Percentiles rank a stretch among this genome's conserved stretches.
phyloP scores from a whole-genome alignment of 1,140 invertebrate genomes.

The Vanessa atalanta region DNA sequence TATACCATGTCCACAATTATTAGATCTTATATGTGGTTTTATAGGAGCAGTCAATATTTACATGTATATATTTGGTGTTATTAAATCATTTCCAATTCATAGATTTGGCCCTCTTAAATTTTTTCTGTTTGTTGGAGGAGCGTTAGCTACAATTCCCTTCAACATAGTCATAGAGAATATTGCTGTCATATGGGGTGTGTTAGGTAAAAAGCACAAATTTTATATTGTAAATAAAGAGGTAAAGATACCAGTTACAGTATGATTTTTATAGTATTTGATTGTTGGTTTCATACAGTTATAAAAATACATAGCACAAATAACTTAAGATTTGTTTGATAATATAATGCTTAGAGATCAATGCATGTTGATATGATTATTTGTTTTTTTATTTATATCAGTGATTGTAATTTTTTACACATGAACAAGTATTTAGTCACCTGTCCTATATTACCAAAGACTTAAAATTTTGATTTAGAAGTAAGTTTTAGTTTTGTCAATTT shows the following conservation, averaged over 20 bases:
- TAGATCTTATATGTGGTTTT: constrained; percentile 94
- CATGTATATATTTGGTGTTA: constrained; percentile 97
- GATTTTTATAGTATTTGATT: constrained; percentile 40
- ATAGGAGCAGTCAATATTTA: constrained; percentile 96
- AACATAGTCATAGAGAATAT: constrained; percentile 97
- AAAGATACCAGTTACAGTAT: constrained; percentile 82
- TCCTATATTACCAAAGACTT: constrained; percentile 56
- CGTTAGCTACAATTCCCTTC: constrained; percentile 93
- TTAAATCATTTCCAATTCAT: constrained; percentile 95
- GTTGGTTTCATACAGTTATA: constrained; percentile 7
- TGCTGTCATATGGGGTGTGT: constrained; percentile 94
- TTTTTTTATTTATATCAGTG: constrained; percentile 35
- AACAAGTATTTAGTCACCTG: constrained; percentile 44
- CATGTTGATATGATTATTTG: constrained; percentile 29
- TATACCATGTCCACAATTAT: constrained; percentile 90
- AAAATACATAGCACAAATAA: constrained; percentile 63
- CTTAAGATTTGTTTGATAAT: constrained; percentile 44
- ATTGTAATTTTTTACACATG: constrained; percentile 33
- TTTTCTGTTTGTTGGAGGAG: constrained; percentile 89
- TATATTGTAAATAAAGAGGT: constrained; percentile 96
- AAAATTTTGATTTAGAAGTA: constrained; percentile 38
- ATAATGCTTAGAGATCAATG: constrained; percentile 25
- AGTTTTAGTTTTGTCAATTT: constrained; percentile 33
- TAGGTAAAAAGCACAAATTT: constrained; percentile 96
- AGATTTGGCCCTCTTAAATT: constrained; percentile 91